A percentile compares a stretch with the other conserved stretches of the same genome.
Conservation (phyloP, 2,888 invertebrate genomes). For the Microdon myrmicae region DNA sequence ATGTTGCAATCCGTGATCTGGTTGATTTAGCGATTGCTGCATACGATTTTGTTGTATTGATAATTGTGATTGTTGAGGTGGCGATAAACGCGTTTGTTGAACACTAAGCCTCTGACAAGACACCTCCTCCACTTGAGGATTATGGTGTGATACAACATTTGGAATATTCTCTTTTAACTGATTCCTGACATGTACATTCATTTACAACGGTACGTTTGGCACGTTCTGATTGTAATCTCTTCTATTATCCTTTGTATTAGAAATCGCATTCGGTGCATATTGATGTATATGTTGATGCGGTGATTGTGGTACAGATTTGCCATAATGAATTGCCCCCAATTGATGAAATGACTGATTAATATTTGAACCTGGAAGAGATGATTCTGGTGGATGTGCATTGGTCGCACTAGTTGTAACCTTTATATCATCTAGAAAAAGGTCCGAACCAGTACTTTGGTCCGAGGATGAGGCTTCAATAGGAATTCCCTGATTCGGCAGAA, state of each 20-base stretch:
- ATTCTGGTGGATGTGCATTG: too few species aligned
- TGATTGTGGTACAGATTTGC: too few species aligned
- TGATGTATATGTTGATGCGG: constrained; percentile 24
- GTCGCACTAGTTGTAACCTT: too few species aligned
- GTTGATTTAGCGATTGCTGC: constrained; percentile 55
- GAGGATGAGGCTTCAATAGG: constrained; percentile 27
- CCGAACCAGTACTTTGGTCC: constrained; percentile 44
- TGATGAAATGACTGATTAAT: too few species aligned
- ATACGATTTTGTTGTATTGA: constrained; percentile 44
- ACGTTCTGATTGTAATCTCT: constrained; percentile 53
- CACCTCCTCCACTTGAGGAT: constrained; percentile 25
- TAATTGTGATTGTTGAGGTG: constrained; percentile 54
- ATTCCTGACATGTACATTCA: constrained; percentile 19
- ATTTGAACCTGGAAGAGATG: constrained; percentile 19
- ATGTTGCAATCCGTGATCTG: too few species aligned
- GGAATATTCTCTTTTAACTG: constrained; percentile 30
- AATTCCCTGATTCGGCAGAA: constrained; percentile 33
- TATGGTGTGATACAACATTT: constrained; percentile 12
- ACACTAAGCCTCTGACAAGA: too few species aligned
- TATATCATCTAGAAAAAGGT: too few species aligned
- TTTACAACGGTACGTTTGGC: constrained; percentile 50
- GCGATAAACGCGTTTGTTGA: constrained; percentile 32
- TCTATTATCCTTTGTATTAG: constrained; percentile 30
- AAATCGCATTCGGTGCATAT: constrained; percentile 23
- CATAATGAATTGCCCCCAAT: constrained; percentile 19